Evolutionary conservation across 2,113 vertebrate species (phyloP), one percentile per base, ranked within the genome.

Genomic region (Romanogobio albipinnatus): DNA sequence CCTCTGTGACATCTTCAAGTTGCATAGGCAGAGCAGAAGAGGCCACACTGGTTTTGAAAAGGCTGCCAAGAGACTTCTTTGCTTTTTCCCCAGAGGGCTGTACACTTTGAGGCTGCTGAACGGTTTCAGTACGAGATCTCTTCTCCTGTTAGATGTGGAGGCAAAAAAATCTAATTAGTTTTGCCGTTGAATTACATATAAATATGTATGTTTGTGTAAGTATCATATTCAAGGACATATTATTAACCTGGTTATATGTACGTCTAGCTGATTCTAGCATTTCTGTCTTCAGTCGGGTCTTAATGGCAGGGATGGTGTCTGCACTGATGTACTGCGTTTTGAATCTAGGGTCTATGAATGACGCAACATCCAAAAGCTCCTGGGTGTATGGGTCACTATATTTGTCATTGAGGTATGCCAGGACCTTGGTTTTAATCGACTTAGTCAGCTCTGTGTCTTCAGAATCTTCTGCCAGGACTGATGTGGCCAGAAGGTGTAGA

Each of bases 311-410:
- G 45, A 86, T 75, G 71, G 76, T 74, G 24, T 86, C 85, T 66
- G 68, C 9, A 22, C 68, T 82, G 56, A 86, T 82, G 71, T 86
- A 76, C 22, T 62, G 39, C 1, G 8, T 76, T 76, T 76, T 86
- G 47, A 82, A 86, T 24, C 70, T 82, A 26, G 58, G 85, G 70
- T 86, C 85, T 58, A 86, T 3, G 24, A 83, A 83, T 0, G 22
- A 83, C 11, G 80, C 59, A 68, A 82, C 58, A 51, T 86, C 47
- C 85, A 77, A 68, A 51, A 86, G 59, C 47, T 86, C 85, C n/a
- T 82, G 71, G 45, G 58, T 86, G 58, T 5, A n/a, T 19, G 49
- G 26, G 49, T 82, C 64, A 73, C 24, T 58, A 19, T 82, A 74
- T 74, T 74, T 74, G 71, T 74, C 5, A 74, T 3, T 74, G 70